Evolutionary conservation across 2,888 invertebrate genomes (phyloP).

Genomic region (Drosophila planitibia): DNA sequence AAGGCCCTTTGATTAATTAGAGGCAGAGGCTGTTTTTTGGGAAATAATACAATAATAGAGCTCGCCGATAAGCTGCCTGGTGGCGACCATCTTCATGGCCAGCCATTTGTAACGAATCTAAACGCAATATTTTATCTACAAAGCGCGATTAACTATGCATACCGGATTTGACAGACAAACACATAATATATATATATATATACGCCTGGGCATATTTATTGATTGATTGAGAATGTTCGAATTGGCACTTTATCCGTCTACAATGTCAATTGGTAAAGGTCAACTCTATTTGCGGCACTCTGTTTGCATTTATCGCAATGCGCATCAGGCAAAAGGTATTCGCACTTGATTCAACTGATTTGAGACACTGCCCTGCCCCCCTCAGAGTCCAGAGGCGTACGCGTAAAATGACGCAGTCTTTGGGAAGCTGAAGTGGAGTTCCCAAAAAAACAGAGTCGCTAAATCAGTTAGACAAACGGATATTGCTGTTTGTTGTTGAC

Average conservation of each 20-base stretch:
- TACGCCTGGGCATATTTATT: neutral
- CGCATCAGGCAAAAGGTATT: constrained; percentile 17
- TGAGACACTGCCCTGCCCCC: neutral
- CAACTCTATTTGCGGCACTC: constrained; percentile 41
- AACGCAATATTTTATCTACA: neutral
- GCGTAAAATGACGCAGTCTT: constrained; percentile 10
- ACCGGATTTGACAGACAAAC: constrained; percentile 20
- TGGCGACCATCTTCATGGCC: neutral
- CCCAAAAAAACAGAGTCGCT: constrained; percentile 20
- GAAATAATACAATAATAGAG: neutral
- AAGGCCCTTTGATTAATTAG: neutral
- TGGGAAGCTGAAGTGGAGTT: constrained; percentile 20
- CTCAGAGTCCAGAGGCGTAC: neutral
- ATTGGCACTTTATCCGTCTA: constrained; percentile 42
- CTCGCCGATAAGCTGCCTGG: neutral
- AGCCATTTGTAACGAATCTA: neutral
- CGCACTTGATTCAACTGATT: constrained; percentile 5
- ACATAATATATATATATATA: neutral
- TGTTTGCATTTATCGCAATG: constrained; percentile 20
- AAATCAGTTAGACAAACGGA: constrained; percentile 59
- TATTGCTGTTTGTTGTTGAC: constrained; percentile 66
- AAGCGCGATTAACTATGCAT: neutral
- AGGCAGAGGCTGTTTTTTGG: neutral
- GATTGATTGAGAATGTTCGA: constrained; percentile 39
- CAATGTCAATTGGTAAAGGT: constrained; percentile 36